Conservation (phyloP, 2,888 invertebrate genomes). For the Sphaeridia pumilis region DNA sequence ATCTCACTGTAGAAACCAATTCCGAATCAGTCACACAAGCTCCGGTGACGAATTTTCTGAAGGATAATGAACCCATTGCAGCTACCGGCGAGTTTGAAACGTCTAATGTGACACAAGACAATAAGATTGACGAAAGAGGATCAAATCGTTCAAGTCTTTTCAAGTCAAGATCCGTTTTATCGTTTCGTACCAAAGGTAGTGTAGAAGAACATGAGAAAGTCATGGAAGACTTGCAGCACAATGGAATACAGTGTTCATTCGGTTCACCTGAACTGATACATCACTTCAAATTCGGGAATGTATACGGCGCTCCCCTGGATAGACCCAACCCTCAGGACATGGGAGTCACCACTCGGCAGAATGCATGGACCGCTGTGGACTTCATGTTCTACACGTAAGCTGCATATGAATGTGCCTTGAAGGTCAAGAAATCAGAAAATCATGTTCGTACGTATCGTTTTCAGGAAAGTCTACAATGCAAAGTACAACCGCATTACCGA, state of each 20-base stretch:
- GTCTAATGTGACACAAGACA: too few relatives aligned
- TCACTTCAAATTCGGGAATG: conserved; percentile 54
- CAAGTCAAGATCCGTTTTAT: too few relatives aligned
- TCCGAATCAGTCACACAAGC: too few relatives aligned
- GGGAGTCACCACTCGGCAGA: conserved; percentile 67
- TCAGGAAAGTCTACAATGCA: conserved; percentile 28
- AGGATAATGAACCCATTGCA: too few relatives aligned
- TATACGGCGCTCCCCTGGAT: conserved; percentile 49
- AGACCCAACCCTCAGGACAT: conserved; percentile 37
- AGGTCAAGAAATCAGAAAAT: too few relatives aligned
- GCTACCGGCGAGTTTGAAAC: too few relatives aligned
- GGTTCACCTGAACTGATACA: conserved; percentile 54
- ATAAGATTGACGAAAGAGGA: too few relatives aligned
- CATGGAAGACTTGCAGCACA: conserved; percentile 8
- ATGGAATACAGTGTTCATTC: conserved; percentile 40
- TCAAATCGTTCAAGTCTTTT: too few relatives aligned
- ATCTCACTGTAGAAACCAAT: not conserved
- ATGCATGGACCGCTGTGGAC: conserved; percentile 69
- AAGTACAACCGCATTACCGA: conserved; percentile 37
- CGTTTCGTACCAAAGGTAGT: too few relatives aligned
- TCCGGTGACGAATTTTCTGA: too few relatives aligned
- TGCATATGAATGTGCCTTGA: not conserved
- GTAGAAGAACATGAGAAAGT: conserved; percentile 3
- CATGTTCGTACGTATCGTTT: conserved; percentile 17
- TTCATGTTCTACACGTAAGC: conserved; percentile 73